Percentiles rank a stretch among this genome's conserved stretches.
Conservation (phyloP, 2,797 vertebrate genomes). For the Mus caroli region DNA sequence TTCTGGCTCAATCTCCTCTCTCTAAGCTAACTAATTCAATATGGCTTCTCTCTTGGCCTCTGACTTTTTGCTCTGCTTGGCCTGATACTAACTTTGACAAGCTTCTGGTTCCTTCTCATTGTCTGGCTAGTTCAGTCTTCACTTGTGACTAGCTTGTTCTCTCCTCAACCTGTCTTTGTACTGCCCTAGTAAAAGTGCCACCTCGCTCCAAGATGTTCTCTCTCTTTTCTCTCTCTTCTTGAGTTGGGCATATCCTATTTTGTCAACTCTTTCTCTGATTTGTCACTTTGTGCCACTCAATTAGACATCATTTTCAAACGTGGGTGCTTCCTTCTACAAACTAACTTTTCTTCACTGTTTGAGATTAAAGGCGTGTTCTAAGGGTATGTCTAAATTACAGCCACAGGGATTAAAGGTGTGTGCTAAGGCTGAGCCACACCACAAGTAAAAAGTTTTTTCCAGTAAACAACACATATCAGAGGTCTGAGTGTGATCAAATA, state of each 20-base stretch:
- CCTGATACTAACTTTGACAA: neutral
- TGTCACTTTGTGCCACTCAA: neutral
- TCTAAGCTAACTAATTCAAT: neutral
- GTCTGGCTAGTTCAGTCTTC: neutral
- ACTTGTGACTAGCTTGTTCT: neutral
- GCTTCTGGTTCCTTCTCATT: neutral
- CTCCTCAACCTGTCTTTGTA: neutral
- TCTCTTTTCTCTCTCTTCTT: neutral
- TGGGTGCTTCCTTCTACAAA: neutral
- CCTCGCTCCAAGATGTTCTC: neutral
- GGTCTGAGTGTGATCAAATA: neutral
- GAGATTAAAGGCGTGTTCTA: neutral
- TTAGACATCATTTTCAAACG: neutral
- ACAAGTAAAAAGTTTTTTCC: neutral
- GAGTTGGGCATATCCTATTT: neutral
- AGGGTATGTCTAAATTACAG: neutral
- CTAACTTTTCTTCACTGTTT: neutral
- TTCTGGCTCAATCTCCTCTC: neutral
- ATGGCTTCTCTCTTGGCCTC: neutral
- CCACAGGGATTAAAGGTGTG: neutral
- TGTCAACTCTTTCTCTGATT: neutral
- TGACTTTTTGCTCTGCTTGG: neutral
- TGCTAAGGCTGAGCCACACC: neutral
- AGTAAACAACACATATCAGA: neutral
- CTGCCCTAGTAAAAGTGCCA: neutral